These are phyloP conservation scores for Plagiodera versicolora DNA, from an alignment of 2,888 invertebrate genomes.

Conservation along the genomic window DNA sequence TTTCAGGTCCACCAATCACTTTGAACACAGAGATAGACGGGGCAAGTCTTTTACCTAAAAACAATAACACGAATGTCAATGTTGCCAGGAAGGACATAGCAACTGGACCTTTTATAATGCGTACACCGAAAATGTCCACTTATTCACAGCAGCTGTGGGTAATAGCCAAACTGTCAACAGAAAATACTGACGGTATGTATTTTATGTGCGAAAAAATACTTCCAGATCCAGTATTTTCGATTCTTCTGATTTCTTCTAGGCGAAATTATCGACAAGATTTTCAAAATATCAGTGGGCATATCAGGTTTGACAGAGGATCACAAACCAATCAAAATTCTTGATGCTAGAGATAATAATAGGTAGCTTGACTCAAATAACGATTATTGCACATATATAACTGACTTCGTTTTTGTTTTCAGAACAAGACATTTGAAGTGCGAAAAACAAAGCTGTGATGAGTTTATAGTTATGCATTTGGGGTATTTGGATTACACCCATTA, in stretches of 20 bases:
- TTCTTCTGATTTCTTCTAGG: too few species aligned
- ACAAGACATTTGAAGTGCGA: conserved; percentile 82
- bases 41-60: conserved; percentile 57
- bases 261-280: conserved; percentile 87
- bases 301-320: conserved; percentile 79
- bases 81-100: conserved; percentile 63
- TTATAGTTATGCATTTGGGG: conserved; percentile 86
- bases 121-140: conserved; percentile 81
- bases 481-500: conserved; percentile 88
- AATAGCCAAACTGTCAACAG: conserved; percentile 80
- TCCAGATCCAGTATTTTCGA: too few species aligned
- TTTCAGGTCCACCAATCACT: conserved; percentile 59
- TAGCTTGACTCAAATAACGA: conserved; percentile 43
- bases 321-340: conserved; percentile 67
- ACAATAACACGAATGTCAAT: conserved; percentile 54
- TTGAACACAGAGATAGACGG: conserved; percentile 66
- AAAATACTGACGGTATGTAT: conserved; percentile 76
- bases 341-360: conserved; percentile 73
- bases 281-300: conserved; percentile 81
- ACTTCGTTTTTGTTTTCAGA: conserved; percentile 54
- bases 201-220: too few species aligned
- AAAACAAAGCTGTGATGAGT: conserved; percentile 80
- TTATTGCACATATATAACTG: too few species aligned
- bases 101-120: conserved; percentile 82
- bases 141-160: conserved; percentile 95